These are phyloP conservation scores for Halictus ligatus DNA, from an alignment of 2,888 invertebrate species.

Conservation along the genomic window DNA sequence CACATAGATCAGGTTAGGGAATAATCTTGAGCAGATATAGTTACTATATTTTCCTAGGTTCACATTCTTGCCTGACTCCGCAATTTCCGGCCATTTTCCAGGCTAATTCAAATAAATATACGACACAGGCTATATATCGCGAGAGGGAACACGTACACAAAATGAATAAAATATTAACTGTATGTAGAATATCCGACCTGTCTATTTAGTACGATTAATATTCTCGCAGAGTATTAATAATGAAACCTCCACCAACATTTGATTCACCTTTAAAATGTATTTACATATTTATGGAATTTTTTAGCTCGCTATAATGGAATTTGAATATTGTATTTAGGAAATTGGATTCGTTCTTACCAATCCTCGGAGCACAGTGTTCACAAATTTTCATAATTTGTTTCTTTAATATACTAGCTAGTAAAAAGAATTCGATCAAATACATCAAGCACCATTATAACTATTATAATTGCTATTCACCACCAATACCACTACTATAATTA, in stretches of 20 bases:
- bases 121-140: not conserved
- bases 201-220: not conserved
- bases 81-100: conserved; percentile 18
- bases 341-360: not conserved
- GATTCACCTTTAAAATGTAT: not conserved
- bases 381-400: not conserved
- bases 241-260: not conserved
- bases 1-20: conserved; percentile 49
- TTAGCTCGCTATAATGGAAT: not conserved
- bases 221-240: not conserved
- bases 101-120: conserved; percentile 41
- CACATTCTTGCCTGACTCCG: conserved; percentile 27
- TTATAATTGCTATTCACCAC: too few relatives aligned
- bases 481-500: too few relatives aligned
- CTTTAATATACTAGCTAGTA: too few relatives aligned
- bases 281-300: not conserved
- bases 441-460: too few relatives aligned
- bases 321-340: not conserved
- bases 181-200: not conserved
- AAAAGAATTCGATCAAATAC: too few relatives aligned
- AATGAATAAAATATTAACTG: not conserved
- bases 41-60: conserved; percentile 10
- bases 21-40: conserved; percentile 35
- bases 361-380: not conserved
- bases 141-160: not conserved